phyloP scores from a whole-genome alignment of 1,140 invertebrate species.

The Cydia fagiglandana region DNA sequence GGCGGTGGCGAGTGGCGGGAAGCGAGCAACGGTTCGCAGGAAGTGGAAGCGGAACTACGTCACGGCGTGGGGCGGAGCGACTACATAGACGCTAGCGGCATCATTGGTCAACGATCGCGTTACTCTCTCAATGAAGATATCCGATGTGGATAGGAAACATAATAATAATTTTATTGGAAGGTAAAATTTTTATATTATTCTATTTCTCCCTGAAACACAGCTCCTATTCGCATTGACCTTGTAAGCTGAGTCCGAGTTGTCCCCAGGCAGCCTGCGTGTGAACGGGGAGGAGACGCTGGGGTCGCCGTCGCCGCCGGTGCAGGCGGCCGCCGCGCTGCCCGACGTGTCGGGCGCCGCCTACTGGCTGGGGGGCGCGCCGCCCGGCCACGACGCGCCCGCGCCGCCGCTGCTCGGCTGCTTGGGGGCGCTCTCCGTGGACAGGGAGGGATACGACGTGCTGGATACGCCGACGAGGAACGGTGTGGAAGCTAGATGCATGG shows the following conservation, averaged over 20 bases:
- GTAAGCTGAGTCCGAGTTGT: slow-evolving; percentile 50
- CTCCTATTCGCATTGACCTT: not conserved
- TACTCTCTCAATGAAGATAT: no score
- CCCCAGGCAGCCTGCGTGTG: slow-evolving; percentile 83
- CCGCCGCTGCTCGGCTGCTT: slow-evolving; percentile 89
- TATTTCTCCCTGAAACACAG: no score
- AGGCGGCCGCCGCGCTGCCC: slow-evolving; percentile 80
- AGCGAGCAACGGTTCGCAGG: no score
- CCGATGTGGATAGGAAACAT: no score
- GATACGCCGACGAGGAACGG: slow-evolving; percentile 86
- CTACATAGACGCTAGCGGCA: no score
- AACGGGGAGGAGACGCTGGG: slow-evolving; percentile 85
- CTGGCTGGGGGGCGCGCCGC: slow-evolving; percentile 86
- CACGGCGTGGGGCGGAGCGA: no score
- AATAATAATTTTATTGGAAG: no score
- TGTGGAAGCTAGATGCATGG: slow-evolving; percentile 81
- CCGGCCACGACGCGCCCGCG: slow-evolving; percentile 68
- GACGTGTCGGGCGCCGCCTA: slow-evolving; percentile 83
- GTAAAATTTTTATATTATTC: no score
- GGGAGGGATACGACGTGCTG: slow-evolving; percentile 79
- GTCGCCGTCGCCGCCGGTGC: slow-evolving; percentile 81
- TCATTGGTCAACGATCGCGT: no score
- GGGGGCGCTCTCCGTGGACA: slow-evolving; percentile 87
- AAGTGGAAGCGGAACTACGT: no score
- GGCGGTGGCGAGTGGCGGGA: no score